Evolutionary conservation across 2,797 vertebrate genomes (phyloP).

Genomic region (Bucorvus abyssinicus): DNA sequence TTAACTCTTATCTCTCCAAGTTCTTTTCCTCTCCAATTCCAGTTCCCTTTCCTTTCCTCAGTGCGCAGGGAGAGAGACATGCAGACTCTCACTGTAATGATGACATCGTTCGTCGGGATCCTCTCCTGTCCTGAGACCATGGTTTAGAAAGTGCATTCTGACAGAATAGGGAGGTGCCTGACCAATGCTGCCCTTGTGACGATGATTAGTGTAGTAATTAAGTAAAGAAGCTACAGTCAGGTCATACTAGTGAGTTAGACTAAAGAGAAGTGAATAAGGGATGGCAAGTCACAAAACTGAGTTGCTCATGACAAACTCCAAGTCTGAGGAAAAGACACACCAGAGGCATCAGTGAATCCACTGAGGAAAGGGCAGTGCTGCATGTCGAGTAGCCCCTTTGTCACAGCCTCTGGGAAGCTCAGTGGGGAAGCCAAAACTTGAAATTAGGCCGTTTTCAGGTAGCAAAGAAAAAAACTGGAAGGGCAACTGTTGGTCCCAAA

Average conservation of each 20-base stretch:
- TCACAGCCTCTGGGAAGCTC: not conserved
- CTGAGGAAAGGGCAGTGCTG: not conserved
- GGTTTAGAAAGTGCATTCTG: not conserved
- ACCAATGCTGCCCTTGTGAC: not conserved
- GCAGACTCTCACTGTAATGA: not conserved
- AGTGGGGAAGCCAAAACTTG: not conserved
- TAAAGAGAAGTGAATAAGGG: not conserved
- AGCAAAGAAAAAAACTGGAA: not conserved
- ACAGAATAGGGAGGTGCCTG: not conserved
- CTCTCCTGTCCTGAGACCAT: not conserved
- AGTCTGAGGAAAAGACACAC: fast-evolving
- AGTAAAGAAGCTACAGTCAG: not conserved
- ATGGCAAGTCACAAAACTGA: not conserved
- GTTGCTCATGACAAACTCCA: not conserved
- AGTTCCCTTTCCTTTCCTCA: not conserved
- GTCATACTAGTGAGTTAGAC: not conserved
- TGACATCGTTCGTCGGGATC: fast-evolving
- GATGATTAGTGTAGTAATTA: not conserved
- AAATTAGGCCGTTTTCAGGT: not conserved
- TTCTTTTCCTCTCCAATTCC: not conserved
- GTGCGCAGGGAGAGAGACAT: fast-evolving
- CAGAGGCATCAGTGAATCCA: not conserved
- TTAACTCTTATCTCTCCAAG: not conserved
- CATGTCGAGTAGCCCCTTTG: fast-evolving
- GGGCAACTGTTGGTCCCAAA: not conserved